Conservation (phyloP, 2,113 vertebrate genomes). For the Sinocyclocheilus grahami region DNA sequence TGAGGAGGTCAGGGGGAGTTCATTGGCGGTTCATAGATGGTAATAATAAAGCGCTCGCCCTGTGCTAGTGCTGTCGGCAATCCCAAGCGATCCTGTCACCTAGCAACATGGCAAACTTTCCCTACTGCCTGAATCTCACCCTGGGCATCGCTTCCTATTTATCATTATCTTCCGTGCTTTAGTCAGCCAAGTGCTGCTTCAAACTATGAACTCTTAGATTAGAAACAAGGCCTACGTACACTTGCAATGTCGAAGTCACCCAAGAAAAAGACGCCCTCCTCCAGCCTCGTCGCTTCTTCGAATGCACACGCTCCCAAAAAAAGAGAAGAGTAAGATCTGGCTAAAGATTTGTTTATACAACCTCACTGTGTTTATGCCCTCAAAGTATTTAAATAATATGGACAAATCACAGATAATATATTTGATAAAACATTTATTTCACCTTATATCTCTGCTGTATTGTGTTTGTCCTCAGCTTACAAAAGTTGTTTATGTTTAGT, state of each 20-base stretch:
- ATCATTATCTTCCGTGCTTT: not conserved
- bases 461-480: not conserved
- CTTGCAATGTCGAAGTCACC: conserved; percentile 69
- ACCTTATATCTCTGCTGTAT: not conserved
- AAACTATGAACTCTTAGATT: not conserved
- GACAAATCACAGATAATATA: not conserved
- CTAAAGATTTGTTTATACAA: not conserved
- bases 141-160: not conserved
- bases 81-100: conserved; percentile 50
- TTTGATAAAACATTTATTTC: not conserved
- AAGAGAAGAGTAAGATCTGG: conserved; percentile 80
- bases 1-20: not conserved
- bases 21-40: not conserved
- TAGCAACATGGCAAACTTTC: conserved; percentile 67
- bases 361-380: not conserved
- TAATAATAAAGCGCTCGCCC: not conserved
- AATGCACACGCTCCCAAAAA: conserved; percentile 71
- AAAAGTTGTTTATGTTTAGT: not conserved
- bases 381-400: not conserved
- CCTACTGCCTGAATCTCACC: not conserved
- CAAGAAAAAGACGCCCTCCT: conserved; percentile 73
- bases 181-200: not conserved
- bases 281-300: conserved; percentile 69
- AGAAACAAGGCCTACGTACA: not conserved
- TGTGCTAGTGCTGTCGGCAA: conserved; percentile 19